phyloP scores from a whole-genome alignment of 2,888 invertebrate genomes.

The Neria commutata region DNA sequence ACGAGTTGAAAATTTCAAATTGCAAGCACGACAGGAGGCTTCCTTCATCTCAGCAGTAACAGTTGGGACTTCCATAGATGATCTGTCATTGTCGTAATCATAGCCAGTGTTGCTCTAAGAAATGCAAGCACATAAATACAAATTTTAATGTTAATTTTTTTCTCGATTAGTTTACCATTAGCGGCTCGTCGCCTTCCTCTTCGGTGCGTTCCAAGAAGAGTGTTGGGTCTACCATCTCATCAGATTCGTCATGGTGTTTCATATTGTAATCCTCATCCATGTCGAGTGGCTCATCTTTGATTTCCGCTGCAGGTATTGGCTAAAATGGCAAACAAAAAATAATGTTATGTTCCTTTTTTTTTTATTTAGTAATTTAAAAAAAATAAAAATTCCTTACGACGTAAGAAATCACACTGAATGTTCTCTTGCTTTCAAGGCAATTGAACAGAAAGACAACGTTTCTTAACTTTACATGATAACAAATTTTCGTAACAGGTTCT shows the following conservation, averaged over 20 bases:
- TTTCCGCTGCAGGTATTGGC: constrained; percentile 57
- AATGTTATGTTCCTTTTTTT: too few relatives aligned
- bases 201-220: constrained; percentile 60
- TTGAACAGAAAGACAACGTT: too few relatives aligned
- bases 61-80: constrained; percentile 35
- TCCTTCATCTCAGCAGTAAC: constrained; percentile 51
- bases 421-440: too few relatives aligned
- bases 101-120: constrained; percentile 16
- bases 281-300: constrained; percentile 59
- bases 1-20: constrained; percentile 60
- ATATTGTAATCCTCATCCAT: constrained; percentile 54
- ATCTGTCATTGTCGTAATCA: constrained; percentile 25
- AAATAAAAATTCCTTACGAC: too few relatives aligned
- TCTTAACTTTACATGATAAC: too few relatives aligned
- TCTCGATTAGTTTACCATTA: constrained; percentile 39
- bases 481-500: too few relatives aligned
- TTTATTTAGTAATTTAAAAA: too few relatives aligned
- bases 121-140: constrained; percentile 2
- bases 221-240: constrained; percentile 60
- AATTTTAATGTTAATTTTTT: neutral
- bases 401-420: too few relatives aligned
- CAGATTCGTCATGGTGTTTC: constrained; percentile 53
- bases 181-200: constrained; percentile 53
- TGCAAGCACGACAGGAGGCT: constrained; percentile 60
- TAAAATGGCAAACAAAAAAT: constrained; percentile 27